Evolutionary conservation across 2,113 vertebrate genomes (phyloP), one percentile per base, ranked within the genome.

Genomic region (Cryptomyrus ogoouensis): DNA sequence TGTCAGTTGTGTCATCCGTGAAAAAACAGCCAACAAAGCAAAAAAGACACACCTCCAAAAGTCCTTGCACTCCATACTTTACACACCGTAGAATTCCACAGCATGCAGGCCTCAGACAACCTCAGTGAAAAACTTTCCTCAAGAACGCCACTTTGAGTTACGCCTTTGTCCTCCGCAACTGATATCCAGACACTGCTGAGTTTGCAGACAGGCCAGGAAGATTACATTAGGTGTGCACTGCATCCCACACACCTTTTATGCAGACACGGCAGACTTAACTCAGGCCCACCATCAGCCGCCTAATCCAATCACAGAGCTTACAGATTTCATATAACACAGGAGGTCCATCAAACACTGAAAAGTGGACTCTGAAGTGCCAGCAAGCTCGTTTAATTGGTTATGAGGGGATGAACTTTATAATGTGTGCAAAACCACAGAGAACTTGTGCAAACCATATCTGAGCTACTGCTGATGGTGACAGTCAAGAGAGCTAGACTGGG

Each of bases 191-290:
- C 46, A 85, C 24, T 85, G 46, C 42, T 86, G 47, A 88, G 56
- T 46, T 47, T 88, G 84, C 35, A 39, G 56, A 24, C 27, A 52
- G 85, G 42, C 70, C 19, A 39, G 70, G 83, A 53, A 84, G 39
- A 91, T 39, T 89, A 47, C 9, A 89, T 91, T 87, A 58, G 58
- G 62, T 86, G 47, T 17, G 88, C 42, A 46, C 39, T 70, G 42
- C 24, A 42, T 70, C 74, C 35, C 88, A 46, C 88, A 46, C 44
- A 35, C 17, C 42, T 70, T 47, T 88, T 70, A 47, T 88, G 42
- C 17, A 58, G 52, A 58, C 58, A 88, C 2, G 15, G 24, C 88
- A n/a, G 24, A 35, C 50, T 88, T 88, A 53, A 70, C 10, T 10
- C n/a, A 70, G 58, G 42, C 17, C 31, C 53, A 62, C 84, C 10